Evolutionary conservation across 2,888 invertebrate genomes (phyloP), one percentile per base, ranked within the genome.

Genomic region (Lasioglossum oenotherae): DNA sequence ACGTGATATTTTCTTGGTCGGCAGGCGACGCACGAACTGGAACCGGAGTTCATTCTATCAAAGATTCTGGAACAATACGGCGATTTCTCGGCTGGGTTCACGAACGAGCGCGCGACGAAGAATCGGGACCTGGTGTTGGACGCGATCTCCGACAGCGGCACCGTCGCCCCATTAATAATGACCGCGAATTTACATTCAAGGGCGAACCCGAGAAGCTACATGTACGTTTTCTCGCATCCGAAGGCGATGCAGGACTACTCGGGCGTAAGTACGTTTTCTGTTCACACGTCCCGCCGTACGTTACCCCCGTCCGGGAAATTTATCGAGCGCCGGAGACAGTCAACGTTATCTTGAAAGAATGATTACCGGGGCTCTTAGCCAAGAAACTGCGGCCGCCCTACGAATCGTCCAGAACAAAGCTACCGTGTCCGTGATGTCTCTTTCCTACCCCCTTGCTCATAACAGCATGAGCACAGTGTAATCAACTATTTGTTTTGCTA

Each of bases 151-250:
- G 99, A 99, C 95, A 98, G 98, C 12, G 96, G 98, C 82, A 97
- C 98, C 35, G 97, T 98, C 38, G 98, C 98, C 1, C 99, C 99
- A 0, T 95, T 98, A 89, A 96, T 98, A 87, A 96, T 97, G 95
- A 97, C 97, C 86, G 98, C 97, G 31, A 96, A 97, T 94, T 97
- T 97, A 94, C 98, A 98, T 93, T 97, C 98, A 6, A 96, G 96
- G 89, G 96, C 97, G 44, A 98, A 98, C 95, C 96, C 97, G 1
- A 97, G 97, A 93, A 98, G 98, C 80, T 98, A 97, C 95, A 98
- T 98, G 96, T 98, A 98, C 93, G 98, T 98, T 44, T 98, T 98
- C 93, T 97, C 97, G 8, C 98, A 99, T 94, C 98, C 97, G 90
- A 98, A 98, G 82, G 96, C 97, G 87, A 97, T 97, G 92, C 97